Base-by-base conservation (phyloP, 2,113 vertebrate species). In the Dissostichus mawsoni region DNA sequence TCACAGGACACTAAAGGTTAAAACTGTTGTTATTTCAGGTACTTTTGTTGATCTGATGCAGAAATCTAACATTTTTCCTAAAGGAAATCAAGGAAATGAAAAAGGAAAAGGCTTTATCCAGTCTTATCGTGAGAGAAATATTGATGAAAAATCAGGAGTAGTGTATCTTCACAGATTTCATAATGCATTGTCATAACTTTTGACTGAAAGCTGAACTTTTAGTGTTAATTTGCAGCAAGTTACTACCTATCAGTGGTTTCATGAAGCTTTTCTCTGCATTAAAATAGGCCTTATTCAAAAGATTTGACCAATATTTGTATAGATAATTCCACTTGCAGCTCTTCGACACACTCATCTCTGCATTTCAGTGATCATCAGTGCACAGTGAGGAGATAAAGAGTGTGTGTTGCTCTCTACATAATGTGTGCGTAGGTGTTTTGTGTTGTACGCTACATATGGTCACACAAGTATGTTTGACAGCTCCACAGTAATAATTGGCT, bases 401-500 rank as follows among this genome's bases (percentile, higher is more conserved):
- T 55, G 67, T 47, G n/a, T 47, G 18, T 47, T 47, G n/a, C 10
- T 33, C 5, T 23, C 69, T 29, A 50, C 45, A 48, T n/a, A n/a
- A 33, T 59, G 44, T 70, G 36, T 51, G 45, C 8, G 11, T 36
- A 2, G 16, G 57, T 62, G 71, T 74, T 52, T 29, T 55, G 29
- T 44, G 55, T 69, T 12, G 17, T 13, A 4, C 11, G 14, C 58
- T 33, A 18, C 52, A 14, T 44, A 57, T 44, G 55, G 51, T 64
- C 8, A 53, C 45, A 58, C 13, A 62, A 12, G 61, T 68, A 36
- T 64, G 69, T 83, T 55, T 70, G 76, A 67, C 52, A 29, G 64
- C 55, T 41, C 12, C 33, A 51, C 25, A 33, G 62, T 67, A 33
- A 81, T 89, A 88, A 90, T 86, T 84, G 74, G 71, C 53, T 86